Evolutionary conservation across 2,888 invertebrate genomes (phyloP), one percentile per base, ranked within the genome.

Genomic region (Nebria salina): DNA sequence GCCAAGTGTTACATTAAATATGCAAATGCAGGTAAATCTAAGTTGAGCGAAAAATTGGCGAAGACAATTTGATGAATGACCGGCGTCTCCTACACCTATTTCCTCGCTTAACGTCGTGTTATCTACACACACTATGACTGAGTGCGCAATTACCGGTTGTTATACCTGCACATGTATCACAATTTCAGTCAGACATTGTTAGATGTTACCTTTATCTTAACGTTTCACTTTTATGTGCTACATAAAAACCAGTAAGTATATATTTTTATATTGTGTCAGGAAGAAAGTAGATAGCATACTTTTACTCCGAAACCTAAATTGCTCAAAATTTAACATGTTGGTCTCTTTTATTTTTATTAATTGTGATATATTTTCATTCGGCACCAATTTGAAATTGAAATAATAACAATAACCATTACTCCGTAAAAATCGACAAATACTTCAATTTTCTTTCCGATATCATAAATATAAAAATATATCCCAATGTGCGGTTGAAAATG

Each of bases 401-500:
- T 54, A 54, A 54, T 54, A 54, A 54, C 54, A 11, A 54, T 54
- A 54, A 11, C 54, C 54, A 54, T 54, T 68, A 68, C 2, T 68
- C 13, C 13, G 68, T 13, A 11, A 68, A 68, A 68, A 9, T 15
- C 68, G 13, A n/a, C n/a, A n/a, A 68, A 68, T 68, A 25, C 68
- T 25, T 26, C 20, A 25, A 20, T 68, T 25, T 68, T 68, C 26
- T 73, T 73, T 72, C 42, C 2, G n/a, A 25, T 8, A 72, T 72
- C 72, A 41, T n/a, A n/a, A 13, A 34, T 72, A 1, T 26, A 25
- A 7, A 72, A 72, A 72, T 72, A 72, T n/a, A 72, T 41, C 54
- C 13, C 54, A 54, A 8, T 13, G 8, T 54, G 13, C 54, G 54
- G 54, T 54, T 54, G 54, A 2, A 43, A 54, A 54, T 54, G 54